Conservation (phyloP, 2,888 invertebrate species). For the Trichogramma evanescens region DNA sequence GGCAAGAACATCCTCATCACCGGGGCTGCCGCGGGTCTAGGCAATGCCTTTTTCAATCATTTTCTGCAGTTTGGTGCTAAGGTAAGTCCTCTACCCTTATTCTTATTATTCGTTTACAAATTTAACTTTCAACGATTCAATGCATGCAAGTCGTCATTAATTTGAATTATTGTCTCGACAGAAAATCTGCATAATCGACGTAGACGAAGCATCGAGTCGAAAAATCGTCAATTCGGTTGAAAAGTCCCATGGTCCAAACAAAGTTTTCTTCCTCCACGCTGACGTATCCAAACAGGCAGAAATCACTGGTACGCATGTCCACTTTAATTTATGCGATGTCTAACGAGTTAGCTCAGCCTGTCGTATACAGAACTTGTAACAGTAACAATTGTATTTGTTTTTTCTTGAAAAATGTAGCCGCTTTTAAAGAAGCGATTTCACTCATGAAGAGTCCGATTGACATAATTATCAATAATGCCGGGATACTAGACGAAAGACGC, state of each 20-base stretch:
- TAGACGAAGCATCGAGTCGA: conserved; percentile 29
- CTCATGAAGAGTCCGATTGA: conserved; percentile 61
- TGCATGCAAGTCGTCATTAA: conserved; percentile 32
- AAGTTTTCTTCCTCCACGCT: conserved; percentile 32
- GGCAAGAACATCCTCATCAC: conserved; percentile 40
- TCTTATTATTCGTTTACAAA: background rate
- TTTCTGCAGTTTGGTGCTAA: conserved; percentile 38
- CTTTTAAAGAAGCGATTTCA: conserved; percentile 62
- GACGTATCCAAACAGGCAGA: conserved; percentile 34
- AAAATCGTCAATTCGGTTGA: conserved; percentile 29
- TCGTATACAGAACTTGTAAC: no score
- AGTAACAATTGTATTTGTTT: background rate
- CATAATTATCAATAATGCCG: conserved; percentile 74
- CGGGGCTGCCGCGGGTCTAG: conserved; percentile 39
- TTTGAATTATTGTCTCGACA: conserved; percentile 15
- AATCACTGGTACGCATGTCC: conserved; percentile 29
- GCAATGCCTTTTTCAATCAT: conserved; percentile 37
- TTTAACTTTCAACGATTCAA: background rate
- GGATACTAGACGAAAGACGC: conserved; percentile 67
- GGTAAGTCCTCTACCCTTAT: conserved; percentile 26
- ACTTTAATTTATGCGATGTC: background rate
- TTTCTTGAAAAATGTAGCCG: conserved; percentile 50
- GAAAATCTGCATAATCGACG: conserved; percentile 37
- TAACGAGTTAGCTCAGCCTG: no score
- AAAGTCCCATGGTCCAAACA: conserved; percentile 34